phyloP scores from a whole-genome alignment of 30 jellyfish, hydroid and myxozoan species.

The Sanderia malayensis region DNA sequence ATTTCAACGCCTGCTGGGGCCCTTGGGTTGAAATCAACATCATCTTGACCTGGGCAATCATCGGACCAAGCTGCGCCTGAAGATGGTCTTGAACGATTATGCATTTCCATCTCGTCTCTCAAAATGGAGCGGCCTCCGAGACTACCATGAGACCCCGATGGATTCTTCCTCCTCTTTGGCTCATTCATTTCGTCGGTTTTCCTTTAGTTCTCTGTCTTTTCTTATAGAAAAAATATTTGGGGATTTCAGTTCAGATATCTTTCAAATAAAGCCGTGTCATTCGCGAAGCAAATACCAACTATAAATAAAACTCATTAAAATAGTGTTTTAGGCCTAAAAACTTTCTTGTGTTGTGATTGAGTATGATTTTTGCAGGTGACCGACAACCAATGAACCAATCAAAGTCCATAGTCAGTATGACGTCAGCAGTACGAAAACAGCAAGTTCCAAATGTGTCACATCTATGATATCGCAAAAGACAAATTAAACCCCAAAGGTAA shows the following conservation, averaged over 20 bases:
- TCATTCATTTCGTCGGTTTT: constrained; percentile 62
- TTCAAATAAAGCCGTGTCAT: background rate
- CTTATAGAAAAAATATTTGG: background rate
- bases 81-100: constrained; percentile 67
- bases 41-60: constrained; percentile 98
- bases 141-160: constrained; percentile 89
- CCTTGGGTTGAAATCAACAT: constrained; percentile 93
- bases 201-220: background rate
- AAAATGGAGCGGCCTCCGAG: constrained; percentile 74
- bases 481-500: too few relatives aligned
- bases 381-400: too few relatives aligned
- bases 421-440: too few relatives aligned
- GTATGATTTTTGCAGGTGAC: constrained; percentile 7
- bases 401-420: too few relatives aligned
- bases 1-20: constrained; percentile 86
- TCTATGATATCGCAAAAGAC: too few relatives aligned
- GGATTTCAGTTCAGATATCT: background rate
- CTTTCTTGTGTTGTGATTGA: constrained; percentile 5
- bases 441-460: too few relatives aligned
- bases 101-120: constrained; percentile 88
- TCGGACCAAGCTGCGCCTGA: constrained; percentile 92
- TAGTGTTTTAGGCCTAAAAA: background rate
- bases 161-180: constrained; percentile 74
- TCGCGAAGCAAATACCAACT: background rate
- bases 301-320: too few relatives aligned